phyloP scores from a whole-genome alignment of 1,140 invertebrate genomes.

The Batillaria attramentaria region DNA sequence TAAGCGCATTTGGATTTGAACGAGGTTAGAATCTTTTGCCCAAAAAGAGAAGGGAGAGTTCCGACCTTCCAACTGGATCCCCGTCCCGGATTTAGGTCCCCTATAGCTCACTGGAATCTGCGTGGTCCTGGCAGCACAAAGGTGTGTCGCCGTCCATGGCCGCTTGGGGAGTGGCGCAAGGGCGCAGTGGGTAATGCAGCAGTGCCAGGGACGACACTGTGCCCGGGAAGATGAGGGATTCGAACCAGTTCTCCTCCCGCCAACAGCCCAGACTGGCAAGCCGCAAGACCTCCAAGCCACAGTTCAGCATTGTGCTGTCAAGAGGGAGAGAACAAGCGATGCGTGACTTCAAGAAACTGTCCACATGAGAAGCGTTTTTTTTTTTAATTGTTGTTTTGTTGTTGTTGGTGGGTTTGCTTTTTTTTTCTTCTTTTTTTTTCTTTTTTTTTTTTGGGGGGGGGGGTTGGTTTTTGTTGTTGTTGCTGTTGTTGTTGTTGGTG shows the following conservation, averaged over 20 bases:
- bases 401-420: no score
- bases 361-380: no score
- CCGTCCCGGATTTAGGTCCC: no score
- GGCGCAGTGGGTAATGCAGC: conserved; percentile 57
- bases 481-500: no score
- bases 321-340: no score
- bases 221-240: conserved; percentile 45
- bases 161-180: conserved; percentile 36
- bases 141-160: conserved; percentile 48
- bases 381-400: no score
- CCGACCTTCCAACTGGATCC: no score
- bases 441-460: no score
- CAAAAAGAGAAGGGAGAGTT: not conserved
- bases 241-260: conserved; percentile 52
- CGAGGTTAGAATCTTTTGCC: not conserved
- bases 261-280: conserved; percentile 48
- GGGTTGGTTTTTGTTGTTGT: no score
- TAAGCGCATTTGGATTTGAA: no score
- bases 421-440: no score
- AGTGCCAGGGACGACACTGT: conserved; percentile 53
- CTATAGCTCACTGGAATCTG: conserved; percentile 48
- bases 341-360: no score
- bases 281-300: conserved; percentile 52
- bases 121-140: conserved; percentile 52
- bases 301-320: conserved; percentile 41